Evolutionary conservation across 1,140 invertebrate species (phyloP), one percentile per base, ranked within the genome.

Genomic region (Bombus consobrinus): DNA sequence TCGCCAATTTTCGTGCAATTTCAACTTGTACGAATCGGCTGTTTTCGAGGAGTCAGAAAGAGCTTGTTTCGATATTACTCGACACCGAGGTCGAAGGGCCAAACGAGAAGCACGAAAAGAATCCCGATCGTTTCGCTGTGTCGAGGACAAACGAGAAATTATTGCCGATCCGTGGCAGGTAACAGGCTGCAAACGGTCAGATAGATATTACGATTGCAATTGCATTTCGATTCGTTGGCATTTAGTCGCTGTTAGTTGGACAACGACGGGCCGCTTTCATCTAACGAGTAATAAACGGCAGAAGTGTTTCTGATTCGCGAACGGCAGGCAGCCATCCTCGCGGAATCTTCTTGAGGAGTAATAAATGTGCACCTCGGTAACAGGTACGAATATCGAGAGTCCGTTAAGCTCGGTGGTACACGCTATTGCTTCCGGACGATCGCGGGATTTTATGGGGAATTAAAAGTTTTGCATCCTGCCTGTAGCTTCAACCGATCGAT

Each of bases 371-470:
- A 18, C 5, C 62, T 32, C 25, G 69, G 41, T 62, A 69, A 83
- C 59, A 57, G 81, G 37, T 41, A n/a, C 53, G 81, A 71, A 57
- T 87, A 83, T 89, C 77, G 85, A 81, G 43, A 59, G 32, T 37
- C 78, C 66, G 32, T 80, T 53, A 69, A 74, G 73, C 28, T 73
- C 76, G 83, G 34, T 57, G 83, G 34, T 57, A 83, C 28, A 64
- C 59, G 72, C 71, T 81, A 76, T 90, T 87, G 84, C 83, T 91
- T 91, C 88, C 89, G 89, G 89, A 79, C 86, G 81, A 89, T 84
- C 83, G 68, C 83, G 71, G 90, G 83, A 91, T 91, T 91, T 91
- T 79, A 91, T 77, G 88, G 90, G 78, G 79, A 91, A 91, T 91
- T 91, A 91, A 91, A 91, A 91, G 89, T 91, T 91, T 89, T 85